Evolutionary conservation across 1,140 invertebrate species (phyloP).

Genomic region (Drosophila kohkoa): DNA sequence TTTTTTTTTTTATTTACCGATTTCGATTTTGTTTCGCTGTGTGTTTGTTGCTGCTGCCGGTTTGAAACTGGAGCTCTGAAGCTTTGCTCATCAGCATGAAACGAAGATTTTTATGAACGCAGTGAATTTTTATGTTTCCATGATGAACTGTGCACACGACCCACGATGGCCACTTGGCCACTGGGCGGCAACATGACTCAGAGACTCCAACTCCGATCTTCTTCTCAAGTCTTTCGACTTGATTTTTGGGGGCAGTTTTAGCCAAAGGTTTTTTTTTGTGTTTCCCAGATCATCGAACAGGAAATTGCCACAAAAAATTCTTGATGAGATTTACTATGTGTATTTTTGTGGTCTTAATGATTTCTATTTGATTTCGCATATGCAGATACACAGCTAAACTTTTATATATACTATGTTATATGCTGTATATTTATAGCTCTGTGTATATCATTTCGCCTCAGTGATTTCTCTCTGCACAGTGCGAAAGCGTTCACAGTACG

Average conservation of each 20-base stretch:
- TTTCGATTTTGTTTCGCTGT: conserved; percentile 63
- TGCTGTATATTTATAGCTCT: conserved; percentile 11
- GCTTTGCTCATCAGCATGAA: conserved; percentile 75
- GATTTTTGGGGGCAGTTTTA: conserved; percentile 21
- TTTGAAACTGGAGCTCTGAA: conserved; percentile 69
- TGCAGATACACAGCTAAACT: not conserved
- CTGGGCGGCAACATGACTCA: conserved; percentile 78
- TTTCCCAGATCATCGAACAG: conserved; percentile 79
- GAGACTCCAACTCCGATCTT: conserved; percentile 22
- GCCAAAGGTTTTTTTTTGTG: conserved; percentile 34
- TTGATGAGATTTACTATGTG: conserved; percentile 78
- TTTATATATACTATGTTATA: not conserved
- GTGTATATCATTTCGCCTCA: conserved; percentile 56
- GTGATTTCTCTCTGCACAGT: conserved; percentile 16
- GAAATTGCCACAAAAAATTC: conserved; percentile 82
- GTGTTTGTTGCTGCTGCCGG: conserved; percentile 26
- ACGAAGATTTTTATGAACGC: conserved; percentile 79
- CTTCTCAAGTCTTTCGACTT: not conserved
- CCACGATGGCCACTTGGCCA: conserved; percentile 35
- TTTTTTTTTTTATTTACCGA: conserved; percentile 58
- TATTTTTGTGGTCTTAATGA: conserved; percentile 73
- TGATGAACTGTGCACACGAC: conserved; percentile 81
- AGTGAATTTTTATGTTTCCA: conserved; percentile 82
- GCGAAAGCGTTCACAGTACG: conserved; percentile 58
- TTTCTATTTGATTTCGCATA: conserved; percentile 76